phyloP scores from a whole-genome alignment of 1,140 invertebrate genomes.

The Drosophila ohnishii region DNA sequence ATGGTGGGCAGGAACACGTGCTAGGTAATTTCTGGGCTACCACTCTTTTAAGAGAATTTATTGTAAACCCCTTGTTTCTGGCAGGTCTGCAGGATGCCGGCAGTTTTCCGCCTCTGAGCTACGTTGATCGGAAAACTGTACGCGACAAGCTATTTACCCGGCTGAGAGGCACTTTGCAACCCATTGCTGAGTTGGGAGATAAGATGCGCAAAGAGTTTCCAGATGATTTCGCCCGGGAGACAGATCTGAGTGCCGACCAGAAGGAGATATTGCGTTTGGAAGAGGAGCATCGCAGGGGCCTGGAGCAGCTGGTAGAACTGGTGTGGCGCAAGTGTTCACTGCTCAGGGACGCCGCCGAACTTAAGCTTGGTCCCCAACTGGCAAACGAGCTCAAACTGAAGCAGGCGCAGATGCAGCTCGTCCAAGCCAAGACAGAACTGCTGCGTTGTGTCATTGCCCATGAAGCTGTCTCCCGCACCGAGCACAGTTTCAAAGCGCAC shows the following conservation, averaged over 20 bases:
- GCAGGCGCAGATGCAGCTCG: constrained; percentile 53
- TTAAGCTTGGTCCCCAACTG: constrained; percentile 70
- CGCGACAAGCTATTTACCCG: constrained; percentile 32
- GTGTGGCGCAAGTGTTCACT: constrained; percentile 52
- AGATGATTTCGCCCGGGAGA: constrained; percentile 29
- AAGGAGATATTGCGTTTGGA: constrained; percentile 60
- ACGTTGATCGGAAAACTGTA: constrained; percentile 57
- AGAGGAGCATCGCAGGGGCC: constrained; percentile 47
- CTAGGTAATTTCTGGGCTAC: constrained; percentile 33
- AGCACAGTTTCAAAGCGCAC: constrained; percentile 67
- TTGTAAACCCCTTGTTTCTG: neutral
- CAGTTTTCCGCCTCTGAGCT: constrained; percentile 41
- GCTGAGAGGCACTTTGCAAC: constrained; percentile 25
- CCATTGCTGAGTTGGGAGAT: constrained; percentile 53
- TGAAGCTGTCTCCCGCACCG: constrained; percentile 55
- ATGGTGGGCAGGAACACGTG: constrained; percentile 27
- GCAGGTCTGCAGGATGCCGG: constrained; percentile 43
- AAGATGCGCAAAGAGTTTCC: constrained; percentile 56
- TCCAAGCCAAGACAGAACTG: constrained; percentile 65
- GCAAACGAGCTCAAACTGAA: constrained; percentile 58
- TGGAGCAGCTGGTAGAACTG: constrained; percentile 43
- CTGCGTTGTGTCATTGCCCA: constrained; percentile 53
- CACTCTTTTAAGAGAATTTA: neutral
- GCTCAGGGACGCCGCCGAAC: constrained; percentile 53
- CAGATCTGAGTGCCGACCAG: constrained; percentile 37